A percentile compares a stretch with the other conserved stretches of the same genome.
Evolutionary conservation across 2,888 invertebrate genomes (phyloP).

Genomic region (Lacanobia wlatinum): DNA sequence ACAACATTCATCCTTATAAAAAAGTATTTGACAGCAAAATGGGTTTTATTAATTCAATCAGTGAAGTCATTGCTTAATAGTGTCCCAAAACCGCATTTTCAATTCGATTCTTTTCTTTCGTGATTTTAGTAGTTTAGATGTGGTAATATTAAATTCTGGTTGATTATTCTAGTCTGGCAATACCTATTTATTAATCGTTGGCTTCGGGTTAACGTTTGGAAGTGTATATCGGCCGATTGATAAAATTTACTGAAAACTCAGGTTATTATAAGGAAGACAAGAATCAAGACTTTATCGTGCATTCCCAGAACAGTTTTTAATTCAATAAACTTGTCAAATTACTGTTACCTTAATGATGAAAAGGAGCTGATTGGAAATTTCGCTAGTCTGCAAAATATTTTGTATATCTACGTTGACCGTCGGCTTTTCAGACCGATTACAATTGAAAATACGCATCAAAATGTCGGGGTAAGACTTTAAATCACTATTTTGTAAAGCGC

Average conservation of each 20-base stretch:
- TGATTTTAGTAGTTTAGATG: too few relatives aligned
- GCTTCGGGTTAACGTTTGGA: conserved; percentile 12
- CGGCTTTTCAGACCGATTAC: conserved; percentile 20
- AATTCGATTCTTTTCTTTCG: too few relatives aligned
- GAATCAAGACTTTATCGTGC: conserved; percentile 8
- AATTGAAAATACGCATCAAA: conserved; percentile 62
- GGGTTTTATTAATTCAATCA: too few relatives aligned
- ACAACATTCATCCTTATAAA: too few relatives aligned
- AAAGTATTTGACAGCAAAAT: too few relatives aligned
- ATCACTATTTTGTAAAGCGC: neutral
- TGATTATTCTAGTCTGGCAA: neutral
- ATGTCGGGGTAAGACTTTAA: conserved; percentile 80
- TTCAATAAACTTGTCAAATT: conserved; percentile 16
- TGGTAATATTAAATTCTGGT: neutral
- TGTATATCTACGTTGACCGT: conserved; percentile 30
- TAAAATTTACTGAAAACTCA: conserved; percentile 46
- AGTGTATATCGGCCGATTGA: conserved; percentile 46
- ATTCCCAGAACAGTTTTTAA: conserved; percentile 4
- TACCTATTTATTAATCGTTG: neutral
- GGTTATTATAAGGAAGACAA: conserved; percentile 29
- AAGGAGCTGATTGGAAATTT: conserved; percentile 24
- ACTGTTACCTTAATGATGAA: conserved; percentile 15
- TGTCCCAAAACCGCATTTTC: too few relatives aligned
- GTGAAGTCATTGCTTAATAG: too few relatives aligned
- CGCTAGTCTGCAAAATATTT: conserved; percentile 21